A percentile compares a stretch with the other conserved stretches of the same genome.
phyloP scores from a whole-genome alignment of 2,113 vertebrate species.

The Orycteropus afer region DNA sequence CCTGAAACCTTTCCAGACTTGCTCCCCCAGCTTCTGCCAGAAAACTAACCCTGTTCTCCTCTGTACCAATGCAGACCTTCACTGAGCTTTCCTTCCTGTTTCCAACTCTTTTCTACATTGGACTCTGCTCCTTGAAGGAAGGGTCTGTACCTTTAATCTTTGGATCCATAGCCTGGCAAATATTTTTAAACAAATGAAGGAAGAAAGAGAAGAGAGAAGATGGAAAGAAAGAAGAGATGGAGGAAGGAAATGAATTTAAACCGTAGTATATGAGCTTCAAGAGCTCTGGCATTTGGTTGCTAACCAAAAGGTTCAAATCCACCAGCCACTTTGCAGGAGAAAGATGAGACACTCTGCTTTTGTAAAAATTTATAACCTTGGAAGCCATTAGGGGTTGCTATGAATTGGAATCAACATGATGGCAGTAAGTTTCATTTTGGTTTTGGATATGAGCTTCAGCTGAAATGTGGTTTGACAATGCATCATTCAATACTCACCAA shows the following conservation, averaged over 20 bases:
- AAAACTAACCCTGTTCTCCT: background rate
- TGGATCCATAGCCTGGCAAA: background rate
- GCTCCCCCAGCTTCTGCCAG: background rate
- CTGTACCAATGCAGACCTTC: no score
- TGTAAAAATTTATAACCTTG: no score
- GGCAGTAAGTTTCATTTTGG: background rate
- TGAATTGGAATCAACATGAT: background rate
- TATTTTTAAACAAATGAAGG: background rate
- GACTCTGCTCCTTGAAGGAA: background rate
- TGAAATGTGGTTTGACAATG: background rate
- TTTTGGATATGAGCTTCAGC: background rate
- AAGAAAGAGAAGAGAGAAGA: background rate
- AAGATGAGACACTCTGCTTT: no score
- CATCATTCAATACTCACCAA: background rate
- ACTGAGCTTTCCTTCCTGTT: background rate
- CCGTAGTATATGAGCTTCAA: background rate
- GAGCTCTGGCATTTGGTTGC: no score
- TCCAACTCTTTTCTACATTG: background rate
- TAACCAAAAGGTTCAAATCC: no score
- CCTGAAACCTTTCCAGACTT: background rate
- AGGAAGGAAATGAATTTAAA: background rate
- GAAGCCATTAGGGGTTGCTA: no score
- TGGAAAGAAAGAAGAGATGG: background rate
- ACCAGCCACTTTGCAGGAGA: no score
- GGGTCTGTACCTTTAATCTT: background rate